Base-by-base conservation (phyloP, 2,888 invertebrate species). In the Drosophila robusta region DNA sequence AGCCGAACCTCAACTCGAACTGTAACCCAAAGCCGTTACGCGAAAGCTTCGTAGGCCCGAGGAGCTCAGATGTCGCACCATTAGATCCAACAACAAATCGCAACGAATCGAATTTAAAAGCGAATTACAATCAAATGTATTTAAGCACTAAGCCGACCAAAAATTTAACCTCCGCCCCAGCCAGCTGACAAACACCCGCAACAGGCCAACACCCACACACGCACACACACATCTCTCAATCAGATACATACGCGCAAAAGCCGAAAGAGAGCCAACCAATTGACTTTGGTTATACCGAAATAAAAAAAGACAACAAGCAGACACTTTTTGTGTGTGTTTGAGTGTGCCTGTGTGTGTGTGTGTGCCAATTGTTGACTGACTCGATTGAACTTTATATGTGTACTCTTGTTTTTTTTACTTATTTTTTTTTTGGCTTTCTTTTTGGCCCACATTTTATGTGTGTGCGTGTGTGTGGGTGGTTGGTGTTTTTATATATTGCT, bases 81-180 rank as follows among this genome's bases (percentile, higher is more conserved):
- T 87, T 89, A 85, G 70, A 78, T 80, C 82, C 85, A 87, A 88
- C 84, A 85, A 85, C 89, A 83, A 88, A 85, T 89, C 87, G 74
- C 76, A 81, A 77, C 68, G 80, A 80, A 83, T 79, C 75, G 88
- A 83, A 81, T 87, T 88, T 84, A 88, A 84, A 88, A 84, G 87
- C 89, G 89, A 80, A 88, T 84, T 88, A 84, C 84, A 88, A 84
- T 84, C 84, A 87, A 84, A 84, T 87, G 88, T 87, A 82, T 88
- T 84, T 86, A 84, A 83, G 87, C 75, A 83, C 70, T 80, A 87
- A 84, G 89, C 89, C 80, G 78, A 73, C 81, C 69, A 71, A 68
- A 80, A 72, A 80, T 74, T 70, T 71, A 77, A 80, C 86, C 74
- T 65, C 24, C 34, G 26, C 12, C 26, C 34, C 42, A 14, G 9